A percentile compares a stretch with the other conserved stretches of the same genome.
Evolutionary conservation across 1,140 invertebrate genomes (phyloP).

Genomic region (Drosophila melanica): DNA sequence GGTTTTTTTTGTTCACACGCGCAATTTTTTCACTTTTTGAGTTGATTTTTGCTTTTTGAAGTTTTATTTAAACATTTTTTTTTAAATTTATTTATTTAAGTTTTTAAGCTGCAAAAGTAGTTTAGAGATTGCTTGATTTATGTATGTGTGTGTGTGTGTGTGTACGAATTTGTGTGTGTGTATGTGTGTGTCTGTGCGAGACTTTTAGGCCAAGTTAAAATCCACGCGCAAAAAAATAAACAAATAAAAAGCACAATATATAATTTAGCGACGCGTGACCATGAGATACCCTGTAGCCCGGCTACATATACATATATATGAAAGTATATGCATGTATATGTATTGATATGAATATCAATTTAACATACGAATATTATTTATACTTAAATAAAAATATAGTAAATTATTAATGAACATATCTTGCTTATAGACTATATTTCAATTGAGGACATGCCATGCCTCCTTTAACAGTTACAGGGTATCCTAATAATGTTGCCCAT

Average conservation of each 20-base stretch:
- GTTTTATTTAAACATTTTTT: conserved; percentile 31
- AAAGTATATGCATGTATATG: not conserved
- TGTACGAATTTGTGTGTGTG: conserved; percentile 5
- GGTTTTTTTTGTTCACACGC: conserved; percentile 1
- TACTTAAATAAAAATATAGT: too few species aligned
- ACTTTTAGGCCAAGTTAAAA: conserved; percentile 41
- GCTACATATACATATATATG: not conserved
- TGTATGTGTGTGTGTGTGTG: conserved; percentile 1
- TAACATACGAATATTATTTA: too few species aligned
- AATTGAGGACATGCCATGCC: not conserved
- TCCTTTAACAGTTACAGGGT: not conserved
- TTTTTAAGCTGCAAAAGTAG: conserved; percentile 43
- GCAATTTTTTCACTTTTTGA: conserved; percentile 1
- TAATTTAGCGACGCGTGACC: conserved; percentile 14
- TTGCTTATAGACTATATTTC: too few species aligned
- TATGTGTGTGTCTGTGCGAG: conserved; percentile 13
- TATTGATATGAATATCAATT: not conserved
- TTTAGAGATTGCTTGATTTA: conserved; percentile 16
- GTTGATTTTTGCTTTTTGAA: conserved; percentile 2
- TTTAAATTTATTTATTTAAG: conserved; percentile 36
- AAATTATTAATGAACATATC: too few species aligned
- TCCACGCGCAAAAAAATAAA: conserved; percentile 30
- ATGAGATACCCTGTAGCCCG: not conserved
- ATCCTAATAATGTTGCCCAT: conserved; percentile 32
- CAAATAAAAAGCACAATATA: conserved; percentile 14